Evolutionary conservation across 2,113 vertebrate genomes (phyloP).

Genomic region (Pantherophis guttatus): DNA sequence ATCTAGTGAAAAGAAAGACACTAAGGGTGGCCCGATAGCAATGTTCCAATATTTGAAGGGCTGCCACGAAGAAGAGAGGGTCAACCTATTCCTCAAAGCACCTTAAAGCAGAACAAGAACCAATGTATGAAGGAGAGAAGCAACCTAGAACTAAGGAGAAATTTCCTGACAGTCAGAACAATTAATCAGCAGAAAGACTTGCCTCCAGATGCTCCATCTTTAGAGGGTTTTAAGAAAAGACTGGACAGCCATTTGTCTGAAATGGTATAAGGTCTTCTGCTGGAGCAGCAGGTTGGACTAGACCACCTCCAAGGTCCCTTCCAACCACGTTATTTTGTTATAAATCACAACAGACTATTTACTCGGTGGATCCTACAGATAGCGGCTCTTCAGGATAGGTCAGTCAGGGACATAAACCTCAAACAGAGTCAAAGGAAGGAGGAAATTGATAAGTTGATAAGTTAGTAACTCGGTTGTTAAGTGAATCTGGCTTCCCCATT

Average conservation of each 20-base stretch:
- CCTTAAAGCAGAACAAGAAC: background rate
- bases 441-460: background rate
- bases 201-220: no score
- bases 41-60: rapidly evolving
- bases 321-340: background rate
- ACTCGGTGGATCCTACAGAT: slow-evolving; percentile 69
- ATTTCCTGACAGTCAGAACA: no score
- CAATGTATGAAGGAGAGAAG: background rate
- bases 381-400: slow-evolving; percentile 65
- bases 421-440: slow-evolving; percentile 49
- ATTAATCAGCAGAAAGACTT: no score
- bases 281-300: background rate
- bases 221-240: no score
- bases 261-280: background rate
- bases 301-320: background rate
- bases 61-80: rapidly evolving
- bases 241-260: no score
- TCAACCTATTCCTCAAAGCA: background rate
- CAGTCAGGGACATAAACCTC: slow-evolving; percentile 71
- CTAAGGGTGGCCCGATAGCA: background rate
- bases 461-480: background rate
- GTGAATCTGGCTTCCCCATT: background rate
- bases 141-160: background rate
- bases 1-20: background rate
- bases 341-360: slow-evolving; percentile 76